Conservation (phyloP, 2,113 vertebrate genomes). For the Solea senegalensis region DNA sequence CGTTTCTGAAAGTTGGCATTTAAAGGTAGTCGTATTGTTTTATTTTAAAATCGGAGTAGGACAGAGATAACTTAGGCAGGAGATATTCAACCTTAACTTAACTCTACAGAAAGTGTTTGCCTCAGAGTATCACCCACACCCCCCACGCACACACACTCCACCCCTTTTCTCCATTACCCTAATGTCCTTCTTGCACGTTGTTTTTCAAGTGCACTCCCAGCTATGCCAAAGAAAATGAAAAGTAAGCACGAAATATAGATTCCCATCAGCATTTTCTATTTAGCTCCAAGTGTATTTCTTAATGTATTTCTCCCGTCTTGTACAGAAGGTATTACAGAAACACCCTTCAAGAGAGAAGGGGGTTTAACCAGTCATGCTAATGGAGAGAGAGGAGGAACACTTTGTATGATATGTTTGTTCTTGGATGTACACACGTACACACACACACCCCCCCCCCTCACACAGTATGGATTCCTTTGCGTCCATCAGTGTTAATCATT, state of each 20-base stretch:
- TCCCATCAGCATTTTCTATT: slow-evolving; percentile 60
- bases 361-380: slow-evolving; percentile 40
- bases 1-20: background rate
- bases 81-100: background rate
- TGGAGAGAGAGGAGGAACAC: slow-evolving; percentile 17
- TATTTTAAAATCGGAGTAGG: background rate
- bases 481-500: slow-evolving; percentile 14
- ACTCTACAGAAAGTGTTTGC: background rate
- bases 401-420: slow-evolving; percentile 44
- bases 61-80: background rate
- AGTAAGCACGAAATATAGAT: slow-evolving; percentile 65
- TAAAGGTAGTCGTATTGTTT: background rate
- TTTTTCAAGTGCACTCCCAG: slow-evolving; percentile 49
- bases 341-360: slow-evolving; percentile 15
- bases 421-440: slow-evolving; percentile 22
- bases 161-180: slow-evolving; percentile 46
- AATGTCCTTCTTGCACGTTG: slow-evolving; percentile 50
- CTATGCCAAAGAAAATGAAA: slow-evolving; percentile 65
- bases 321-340: slow-evolving; percentile 33
- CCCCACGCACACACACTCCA: background rate
- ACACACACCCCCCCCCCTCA: no score
- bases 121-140: slow-evolving; percentile 16
- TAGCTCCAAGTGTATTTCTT: slow-evolving; percentile 56
- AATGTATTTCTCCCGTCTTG: slow-evolving; percentile 50
- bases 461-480: slow-evolving; percentile 1